Evolutionary conservation across 2,113 vertebrate genomes (phyloP), one percentile per base, ranked within the genome.

Genomic region (Gallinago undulata): DNA sequence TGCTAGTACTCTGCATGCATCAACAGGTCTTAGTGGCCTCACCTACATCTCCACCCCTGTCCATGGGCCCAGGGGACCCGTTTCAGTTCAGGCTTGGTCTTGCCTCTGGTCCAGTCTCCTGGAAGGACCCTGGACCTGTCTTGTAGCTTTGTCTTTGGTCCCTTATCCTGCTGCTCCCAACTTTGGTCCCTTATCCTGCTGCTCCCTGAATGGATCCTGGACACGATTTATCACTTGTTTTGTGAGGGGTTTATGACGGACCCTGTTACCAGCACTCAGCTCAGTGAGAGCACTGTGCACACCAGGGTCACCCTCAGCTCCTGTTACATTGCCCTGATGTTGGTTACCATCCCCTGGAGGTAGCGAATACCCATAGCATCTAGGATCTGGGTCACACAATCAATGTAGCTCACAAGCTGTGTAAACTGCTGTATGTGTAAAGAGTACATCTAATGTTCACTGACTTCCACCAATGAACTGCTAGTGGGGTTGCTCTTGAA

Each of bases 211-310:
- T 70, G 59, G 10, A 83, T 51, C 21, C 14, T 53, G 22, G 64
- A 33, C 4, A 16, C 19, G 16, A 16, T 37, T 84, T 84, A 67
- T 47, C 43, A 9, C 4, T 37, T 70, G 8, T 7, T n/a, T 25
- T 6, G 0, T 3, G 5, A 3, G 4, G 3, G 3, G 6, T 12
- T 82, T 7, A 43, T 79, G 39, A 13, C 17, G 13, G 10, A 30
- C 19, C 7, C 27, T 43, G 8, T n/a, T 73, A 57, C 18, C 59
- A 81, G 16, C 28, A 45, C 13, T 9, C 37, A 68, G 27, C 12
- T 55, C 67, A 73, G 8, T 3, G 53, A 90, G 19, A 33, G 16
- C 19, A 73, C 27, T 48, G 10, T 19, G 28, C 12, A 11, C 14
- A 8, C 37, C 0, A 3, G 12, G 4, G 4, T 5, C 50, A 16